Percentiles rank a stretch among this genome's conserved stretches.
Evolutionary conservation across 1,140 invertebrate species (phyloP).

Genomic region (Brachionus sp.): DNA sequence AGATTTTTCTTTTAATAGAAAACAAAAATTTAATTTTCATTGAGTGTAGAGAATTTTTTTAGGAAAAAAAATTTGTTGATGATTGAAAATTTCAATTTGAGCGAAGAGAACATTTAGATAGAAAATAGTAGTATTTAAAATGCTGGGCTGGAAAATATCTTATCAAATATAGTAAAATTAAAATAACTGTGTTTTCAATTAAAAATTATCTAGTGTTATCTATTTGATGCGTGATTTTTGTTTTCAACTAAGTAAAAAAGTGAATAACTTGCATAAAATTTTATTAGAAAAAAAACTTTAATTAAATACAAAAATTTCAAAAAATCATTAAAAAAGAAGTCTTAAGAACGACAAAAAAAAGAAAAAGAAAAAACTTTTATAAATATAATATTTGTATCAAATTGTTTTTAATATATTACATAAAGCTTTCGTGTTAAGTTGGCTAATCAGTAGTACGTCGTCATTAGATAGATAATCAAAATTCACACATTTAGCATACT

Average conservation of each 20-base stretch:
- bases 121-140: too few species aligned
- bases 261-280: conserved; percentile 11
- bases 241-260: neutral
- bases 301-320: conserved; percentile 12
- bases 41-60: too few species aligned
- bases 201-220: neutral
- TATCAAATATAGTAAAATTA: too few species aligned
- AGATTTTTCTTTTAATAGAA: too few species aligned
- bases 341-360: neutral
- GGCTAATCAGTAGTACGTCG: neutral
- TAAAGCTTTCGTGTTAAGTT: neutral
- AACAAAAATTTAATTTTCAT: too few species aligned
- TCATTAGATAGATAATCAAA: neutral
- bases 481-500: neutral
- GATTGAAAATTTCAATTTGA: too few species aligned
- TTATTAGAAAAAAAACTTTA: conserved; percentile 27
- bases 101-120: too few species aligned
- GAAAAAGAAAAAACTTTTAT: neutral
- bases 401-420: neutral
- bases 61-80: too few species aligned
- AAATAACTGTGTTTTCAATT: too few species aligned
- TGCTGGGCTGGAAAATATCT: too few species aligned
- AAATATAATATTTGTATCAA: neutral
- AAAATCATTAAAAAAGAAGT: neutral
- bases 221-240: neutral